Evolutionary conservation across 1,140 invertebrate genomes (phyloP).

Genomic region (Anoplolepis gracilipes): DNA sequence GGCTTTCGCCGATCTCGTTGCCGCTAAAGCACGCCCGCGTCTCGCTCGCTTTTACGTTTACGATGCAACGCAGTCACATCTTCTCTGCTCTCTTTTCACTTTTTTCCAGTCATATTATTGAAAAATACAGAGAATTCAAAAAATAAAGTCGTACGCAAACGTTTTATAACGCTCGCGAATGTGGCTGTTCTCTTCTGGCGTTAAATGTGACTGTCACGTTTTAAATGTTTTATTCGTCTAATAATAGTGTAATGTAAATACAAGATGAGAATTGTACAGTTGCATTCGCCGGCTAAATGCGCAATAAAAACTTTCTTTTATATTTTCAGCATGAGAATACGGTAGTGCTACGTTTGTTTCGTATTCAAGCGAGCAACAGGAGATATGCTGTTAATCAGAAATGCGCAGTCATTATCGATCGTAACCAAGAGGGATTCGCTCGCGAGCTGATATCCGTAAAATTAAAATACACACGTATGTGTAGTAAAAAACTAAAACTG

Average conservation of each 20-base stretch:
- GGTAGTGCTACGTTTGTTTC: conserved; percentile 29
- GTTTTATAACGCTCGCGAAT: background rate
- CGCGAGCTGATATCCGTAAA: background rate
- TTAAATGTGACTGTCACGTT: background rate
- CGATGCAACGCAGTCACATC: background rate
- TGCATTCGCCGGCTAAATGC: conserved; percentile 24
- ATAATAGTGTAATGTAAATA: conserved; percentile 33
- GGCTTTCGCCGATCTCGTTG: conserved; percentile 45
- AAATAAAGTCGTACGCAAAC: conserved; percentile 23
- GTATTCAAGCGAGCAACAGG: conserved; percentile 17
- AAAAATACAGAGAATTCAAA: conserved; percentile 21
- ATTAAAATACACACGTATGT: conserved; percentile 1
- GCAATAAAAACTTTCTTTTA: conserved; percentile 29
- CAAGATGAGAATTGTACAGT: background rate
- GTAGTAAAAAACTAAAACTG: no score
- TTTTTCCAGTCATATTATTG: conserved; percentile 29
- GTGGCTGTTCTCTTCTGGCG: background rate
- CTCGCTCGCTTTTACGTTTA: conserved; percentile 45
- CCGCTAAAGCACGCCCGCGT: background rate
- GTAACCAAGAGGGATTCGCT: background rate
- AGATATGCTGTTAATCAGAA: background rate
- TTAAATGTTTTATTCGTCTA: conserved; percentile 18
- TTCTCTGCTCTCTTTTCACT: background rate
- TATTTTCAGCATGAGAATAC: conserved; percentile 1
- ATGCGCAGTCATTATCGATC: conserved; percentile 29